Evolutionary conservation across 2,797 vertebrate species (phyloP).

Genomic region (Busarellus nigricollis): DNA sequence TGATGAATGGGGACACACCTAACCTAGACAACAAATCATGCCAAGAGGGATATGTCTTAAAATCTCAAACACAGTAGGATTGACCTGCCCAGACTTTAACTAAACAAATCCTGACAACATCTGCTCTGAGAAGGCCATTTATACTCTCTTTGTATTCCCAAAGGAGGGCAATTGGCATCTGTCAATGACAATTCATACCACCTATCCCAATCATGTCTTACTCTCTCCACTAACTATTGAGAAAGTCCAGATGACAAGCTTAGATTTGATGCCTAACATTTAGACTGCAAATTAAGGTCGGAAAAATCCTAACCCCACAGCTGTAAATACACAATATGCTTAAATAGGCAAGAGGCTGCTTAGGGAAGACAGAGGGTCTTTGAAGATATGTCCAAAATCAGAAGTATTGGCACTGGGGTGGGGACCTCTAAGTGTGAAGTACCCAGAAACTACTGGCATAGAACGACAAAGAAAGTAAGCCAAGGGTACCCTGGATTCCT

Average conservation of each 20-base stretch:
- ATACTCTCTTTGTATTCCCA: background rate
- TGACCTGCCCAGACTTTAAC: background rate
- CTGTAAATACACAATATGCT: background rate
- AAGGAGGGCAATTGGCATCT: background rate
- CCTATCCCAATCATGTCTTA: background rate
- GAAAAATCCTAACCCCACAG: background rate
- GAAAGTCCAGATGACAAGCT: background rate
- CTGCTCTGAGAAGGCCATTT: background rate
- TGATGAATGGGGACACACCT: background rate
- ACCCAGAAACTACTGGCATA: background rate
- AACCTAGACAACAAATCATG: background rate
- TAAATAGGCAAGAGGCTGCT: background rate
- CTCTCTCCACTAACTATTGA: background rate
- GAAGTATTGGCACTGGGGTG: background rate
- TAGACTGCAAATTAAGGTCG: background rate
- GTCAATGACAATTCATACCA: background rate
- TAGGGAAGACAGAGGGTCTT: background rate
- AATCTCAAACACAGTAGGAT: background rate
- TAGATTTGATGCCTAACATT: background rate
- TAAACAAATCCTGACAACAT: background rate
- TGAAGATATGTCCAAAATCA: background rate
- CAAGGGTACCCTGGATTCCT: background rate
- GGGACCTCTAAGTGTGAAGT: background rate
- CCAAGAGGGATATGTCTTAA: background rate
- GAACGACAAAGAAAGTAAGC: background rate